These are phyloP conservation scores for Drosophila sproati DNA, from an alignment of 1,140 invertebrate genomes.

Conservation along the genomic window DNA sequence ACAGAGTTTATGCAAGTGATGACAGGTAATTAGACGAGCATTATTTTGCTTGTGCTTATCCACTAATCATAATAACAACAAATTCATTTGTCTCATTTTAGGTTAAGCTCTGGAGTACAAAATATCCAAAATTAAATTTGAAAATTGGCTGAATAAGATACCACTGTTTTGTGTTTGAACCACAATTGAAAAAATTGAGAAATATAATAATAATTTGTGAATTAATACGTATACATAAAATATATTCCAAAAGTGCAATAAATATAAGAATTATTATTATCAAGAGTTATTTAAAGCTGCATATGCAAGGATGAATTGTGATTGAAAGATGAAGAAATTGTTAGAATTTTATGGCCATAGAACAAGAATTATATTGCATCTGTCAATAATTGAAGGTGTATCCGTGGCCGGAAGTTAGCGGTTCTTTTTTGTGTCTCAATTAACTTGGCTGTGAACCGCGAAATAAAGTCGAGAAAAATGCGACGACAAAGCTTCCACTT, in stretches of 20 bases:
- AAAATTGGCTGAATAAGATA: background rate
- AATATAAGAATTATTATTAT: slow-evolving; percentile 16
- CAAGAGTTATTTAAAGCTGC: background rate
- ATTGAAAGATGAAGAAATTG: too few relatives aligned
- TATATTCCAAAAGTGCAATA: slow-evolving; percentile 27
- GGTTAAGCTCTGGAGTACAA: slow-evolving; percentile 19
- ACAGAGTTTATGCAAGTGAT: slow-evolving; percentile 90
- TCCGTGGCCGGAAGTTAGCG: slow-evolving; percentile 12
- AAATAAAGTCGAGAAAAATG: slow-evolving; percentile 22
- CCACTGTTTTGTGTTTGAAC: slow-evolving; percentile 15
- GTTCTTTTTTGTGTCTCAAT: slow-evolving; percentile 21
- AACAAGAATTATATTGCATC: too few relatives aligned
- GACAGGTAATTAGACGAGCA: slow-evolving; percentile 85
- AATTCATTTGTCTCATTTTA: slow-evolving; percentile 1
- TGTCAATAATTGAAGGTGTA: background rate
- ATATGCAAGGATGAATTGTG: too few relatives aligned
- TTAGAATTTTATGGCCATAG: too few relatives aligned
- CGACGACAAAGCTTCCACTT: slow-evolving; percentile 35
- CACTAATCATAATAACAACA: background rate
- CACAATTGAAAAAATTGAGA: slow-evolving; percentile 10
- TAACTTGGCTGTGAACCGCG: slow-evolving; percentile 25
- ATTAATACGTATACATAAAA: slow-evolving; percentile 11
- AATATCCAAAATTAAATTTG: background rate
- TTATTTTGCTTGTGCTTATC: background rate
- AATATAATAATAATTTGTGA: slow-evolving; percentile 6